Conservation (phyloP, 2,113 vertebrate species). For the Colistium nudipinnis region DNA sequence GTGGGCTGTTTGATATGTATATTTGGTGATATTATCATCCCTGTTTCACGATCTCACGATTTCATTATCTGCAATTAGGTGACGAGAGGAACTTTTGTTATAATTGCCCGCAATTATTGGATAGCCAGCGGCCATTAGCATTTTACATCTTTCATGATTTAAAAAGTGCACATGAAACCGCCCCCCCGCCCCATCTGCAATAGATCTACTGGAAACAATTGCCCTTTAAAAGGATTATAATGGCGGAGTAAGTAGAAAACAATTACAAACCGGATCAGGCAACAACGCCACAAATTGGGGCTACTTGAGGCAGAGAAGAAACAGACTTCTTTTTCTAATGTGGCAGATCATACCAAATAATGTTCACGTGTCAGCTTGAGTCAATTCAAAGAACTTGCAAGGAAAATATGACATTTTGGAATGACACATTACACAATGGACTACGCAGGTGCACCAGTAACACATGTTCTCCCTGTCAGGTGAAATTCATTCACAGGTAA, state of each 20-base stretch:
- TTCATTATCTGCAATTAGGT: conserved; percentile 76
- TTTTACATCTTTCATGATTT: conserved; percentile 73
- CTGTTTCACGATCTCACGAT: conserved; percentile 63
- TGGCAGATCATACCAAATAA: background rate
- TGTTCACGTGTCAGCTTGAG: too few species aligned
- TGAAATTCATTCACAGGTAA: conserved; percentile 37
- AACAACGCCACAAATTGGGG: conserved; percentile 8
- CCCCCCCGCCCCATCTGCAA: conserved; percentile 24
- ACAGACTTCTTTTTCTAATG: background rate
- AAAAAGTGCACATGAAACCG: conserved; percentile 47
- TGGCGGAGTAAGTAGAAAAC: conserved; percentile 45
- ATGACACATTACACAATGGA: background rate
- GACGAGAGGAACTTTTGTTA: conserved; percentile 72
- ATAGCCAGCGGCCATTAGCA: conserved; percentile 72
- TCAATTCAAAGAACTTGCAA: background rate
- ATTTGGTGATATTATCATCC: conserved; percentile 64
- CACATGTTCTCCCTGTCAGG: background rate
- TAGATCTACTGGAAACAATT: conserved; percentile 52
- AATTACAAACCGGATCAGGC: conserved; percentile 29
- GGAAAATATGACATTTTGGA: background rate
- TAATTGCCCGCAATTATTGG: conserved; percentile 80
- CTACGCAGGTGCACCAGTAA: background rate
- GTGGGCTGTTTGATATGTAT: conserved; percentile 74
- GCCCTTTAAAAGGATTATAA: conserved; percentile 52
- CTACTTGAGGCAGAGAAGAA: background rate